Evolutionary conservation across 2,888 invertebrate genomes (phyloP).

Genomic region (Eustalomyia histrio): DNA sequence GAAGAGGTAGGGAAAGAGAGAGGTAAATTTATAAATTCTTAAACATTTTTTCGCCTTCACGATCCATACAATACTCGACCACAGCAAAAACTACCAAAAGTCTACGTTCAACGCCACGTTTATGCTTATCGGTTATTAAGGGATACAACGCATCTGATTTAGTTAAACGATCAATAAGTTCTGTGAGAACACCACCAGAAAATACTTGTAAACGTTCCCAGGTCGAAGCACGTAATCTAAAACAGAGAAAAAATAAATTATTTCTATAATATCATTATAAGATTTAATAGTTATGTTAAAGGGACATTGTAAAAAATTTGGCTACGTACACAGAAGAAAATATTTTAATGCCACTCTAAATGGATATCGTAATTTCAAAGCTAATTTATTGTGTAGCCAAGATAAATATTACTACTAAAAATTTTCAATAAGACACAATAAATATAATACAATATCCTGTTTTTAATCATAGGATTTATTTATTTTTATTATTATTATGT

Average conservation of each 20-base stretch:
- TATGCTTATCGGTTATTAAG: slow-evolving; percentile 86
- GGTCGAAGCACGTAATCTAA: slow-evolving; percentile 85
- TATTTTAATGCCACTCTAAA: too few relatives aligned
- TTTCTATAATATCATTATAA: too few relatives aligned
- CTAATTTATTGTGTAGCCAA: too few relatives aligned
- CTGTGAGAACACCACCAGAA: slow-evolving; percentile 86
- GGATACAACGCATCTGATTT: slow-evolving; percentile 81
- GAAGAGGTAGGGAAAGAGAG: background rate
- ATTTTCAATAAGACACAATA: too few relatives aligned
- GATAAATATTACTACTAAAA: too few relatives aligned
- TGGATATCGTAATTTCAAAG: too few relatives aligned
- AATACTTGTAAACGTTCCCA: slow-evolving; percentile 86
- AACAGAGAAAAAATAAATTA: slow-evolving; percentile 64
- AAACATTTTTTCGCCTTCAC: slow-evolving; percentile 81
- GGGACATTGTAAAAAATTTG: too few relatives aligned
- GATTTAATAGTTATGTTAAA: too few relatives aligned
- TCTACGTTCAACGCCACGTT: slow-evolving; percentile 88
- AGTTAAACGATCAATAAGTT: slow-evolving; percentile 82
- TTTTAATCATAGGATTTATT: too few relatives aligned
- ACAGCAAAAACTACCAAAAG: slow-evolving; percentile 87
- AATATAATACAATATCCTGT: too few relatives aligned
- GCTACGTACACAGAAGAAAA: too few relatives aligned
- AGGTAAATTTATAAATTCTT: slow-evolving; percentile 71
- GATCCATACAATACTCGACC: slow-evolving; percentile 87
- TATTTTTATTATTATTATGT: too few relatives aligned